A percentile compares a stretch with the other conserved stretches of the same genome.
Conservation (phyloP, 2,888 invertebrate genomes). For the Cerceris ruficornis region DNA sequence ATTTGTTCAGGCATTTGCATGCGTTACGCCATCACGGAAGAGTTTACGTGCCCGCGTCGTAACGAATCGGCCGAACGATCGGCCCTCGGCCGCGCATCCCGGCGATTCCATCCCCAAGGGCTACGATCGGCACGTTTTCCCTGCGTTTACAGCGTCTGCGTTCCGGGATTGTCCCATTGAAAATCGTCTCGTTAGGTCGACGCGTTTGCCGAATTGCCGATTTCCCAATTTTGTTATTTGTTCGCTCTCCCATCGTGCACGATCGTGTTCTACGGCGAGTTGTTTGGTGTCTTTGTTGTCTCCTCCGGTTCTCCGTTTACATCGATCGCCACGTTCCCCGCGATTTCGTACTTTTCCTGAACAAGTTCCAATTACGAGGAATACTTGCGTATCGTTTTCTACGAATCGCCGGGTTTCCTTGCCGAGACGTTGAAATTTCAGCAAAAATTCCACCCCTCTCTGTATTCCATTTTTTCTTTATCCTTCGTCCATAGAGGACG, state of each 20-base stretch:
- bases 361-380: too few species aligned
- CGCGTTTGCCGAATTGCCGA: slow-evolving; percentile 35
- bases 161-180: slow-evolving; percentile 52
- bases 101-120: slow-evolving; percentile 30
- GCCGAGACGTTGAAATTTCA: too few species aligned
- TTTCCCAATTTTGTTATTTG: slow-evolving; percentile 10
- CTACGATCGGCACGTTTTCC: slow-evolving; percentile 34
- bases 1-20: slow-evolving; percentile 77
- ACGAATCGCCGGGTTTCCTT: too few species aligned
- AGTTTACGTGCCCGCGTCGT: slow-evolving; percentile 60
- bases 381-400: too few species aligned
- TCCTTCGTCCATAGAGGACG: too few species aligned
- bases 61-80: slow-evolving; percentile 65
- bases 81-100: slow-evolving; percentile 4
- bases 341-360: too few species aligned
- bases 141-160: slow-evolving; percentile 24
- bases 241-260: neutral
- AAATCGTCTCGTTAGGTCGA: slow-evolving; percentile 49
- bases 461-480: too few species aligned
- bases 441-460: too few species aligned
- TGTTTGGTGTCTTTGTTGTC: too few species aligned
- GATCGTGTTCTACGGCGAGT: neutral
- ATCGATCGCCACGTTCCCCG: too few species aligned
- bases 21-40: slow-evolving; percentile 66
- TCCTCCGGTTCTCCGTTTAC: too few species aligned